Percentiles rank a stretch among this genome's conserved stretches.
These are phyloP conservation scores for Lithodes maja DNA, from an alignment of 2,888 invertebrate species.

Conservation along the genomic window DNA sequence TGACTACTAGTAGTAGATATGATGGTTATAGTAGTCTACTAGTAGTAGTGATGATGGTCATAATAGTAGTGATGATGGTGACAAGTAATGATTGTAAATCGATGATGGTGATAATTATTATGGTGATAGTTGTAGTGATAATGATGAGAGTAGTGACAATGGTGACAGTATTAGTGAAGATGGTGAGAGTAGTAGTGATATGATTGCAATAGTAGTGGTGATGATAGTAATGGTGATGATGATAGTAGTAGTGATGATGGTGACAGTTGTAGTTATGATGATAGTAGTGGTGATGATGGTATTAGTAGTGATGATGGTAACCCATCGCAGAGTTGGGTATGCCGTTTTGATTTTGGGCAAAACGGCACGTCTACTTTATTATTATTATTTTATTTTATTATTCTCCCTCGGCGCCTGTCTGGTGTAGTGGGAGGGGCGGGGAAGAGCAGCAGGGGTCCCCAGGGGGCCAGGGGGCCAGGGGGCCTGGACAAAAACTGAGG, in stretches of 20 bases:
- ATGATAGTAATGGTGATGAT: slow-evolving; percentile 1
- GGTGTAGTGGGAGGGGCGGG: too few relatives aligned
- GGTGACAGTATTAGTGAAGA: not conserved
- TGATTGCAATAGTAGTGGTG: not conserved
- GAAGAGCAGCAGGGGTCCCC: too few relatives aligned
- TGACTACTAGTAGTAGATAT: not conserved
- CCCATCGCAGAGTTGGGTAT: too few relatives aligned
- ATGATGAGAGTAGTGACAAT: not conserved
- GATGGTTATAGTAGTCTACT: not conserved
- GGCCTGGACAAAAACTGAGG: too few relatives aligned
- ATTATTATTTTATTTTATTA: too few relatives aligned
- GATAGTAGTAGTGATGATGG: not conserved
- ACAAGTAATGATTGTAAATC: not conserved
- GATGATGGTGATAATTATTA: not conserved
- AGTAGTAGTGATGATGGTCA: slow-evolving; percentile 1
- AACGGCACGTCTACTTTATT: too few relatives aligned
- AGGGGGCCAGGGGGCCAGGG: too few relatives aligned
- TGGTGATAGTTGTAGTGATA: not conserved
- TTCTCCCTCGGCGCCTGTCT: too few relatives aligned
- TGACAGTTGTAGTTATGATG: not conserved
- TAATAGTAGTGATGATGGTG: not conserved
- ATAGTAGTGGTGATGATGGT: not conserved
- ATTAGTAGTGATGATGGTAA: not conserved
- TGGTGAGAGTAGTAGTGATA: not conserved
- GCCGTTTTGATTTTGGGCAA: too few relatives aligned